Percentiles rank a stretch among this genome's conserved stretches.
These are phyloP conservation scores for Phycodurus eques DNA, from an alignment of 2,113 vertebrate genomes.

Conservation along the genomic window DNA sequence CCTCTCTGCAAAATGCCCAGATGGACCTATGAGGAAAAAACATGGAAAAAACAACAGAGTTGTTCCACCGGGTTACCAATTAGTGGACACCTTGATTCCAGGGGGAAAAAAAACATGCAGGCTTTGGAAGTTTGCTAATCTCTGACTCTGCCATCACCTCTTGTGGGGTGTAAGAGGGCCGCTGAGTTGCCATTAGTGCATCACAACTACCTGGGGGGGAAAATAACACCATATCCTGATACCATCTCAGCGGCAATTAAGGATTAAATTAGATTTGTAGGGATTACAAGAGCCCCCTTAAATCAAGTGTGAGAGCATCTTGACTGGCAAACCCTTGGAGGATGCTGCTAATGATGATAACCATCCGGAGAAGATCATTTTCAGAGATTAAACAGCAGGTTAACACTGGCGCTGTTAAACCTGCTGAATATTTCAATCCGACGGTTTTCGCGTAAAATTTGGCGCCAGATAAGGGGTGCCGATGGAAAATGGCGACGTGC, in stretches of 20 bases:
- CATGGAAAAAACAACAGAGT: constrained; percentile 52
- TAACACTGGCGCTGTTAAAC: not conserved
- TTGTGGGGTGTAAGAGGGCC: constrained; percentile 48
- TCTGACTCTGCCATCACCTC: constrained; percentile 53
- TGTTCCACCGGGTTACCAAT: constrained; percentile 72
- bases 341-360: constrained; percentile 70
- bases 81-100: constrained; percentile 71
- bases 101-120: constrained; percentile 46
- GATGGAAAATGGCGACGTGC: constrained; percentile 47
- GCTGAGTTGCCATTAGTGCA: constrained; percentile 8
- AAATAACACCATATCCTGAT: constrained; percentile 37
- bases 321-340: constrained; percentile 63
- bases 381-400: not conserved
- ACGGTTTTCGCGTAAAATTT: constrained; percentile 50
- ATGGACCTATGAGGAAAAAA: constrained; percentile 45
- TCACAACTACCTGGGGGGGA: constrained; percentile 5
- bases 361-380: not conserved
- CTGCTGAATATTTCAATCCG: constrained; percentile 30
- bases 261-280: constrained; percentile 65
- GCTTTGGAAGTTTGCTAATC: constrained; percentile 65
- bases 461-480: constrained; percentile 39
- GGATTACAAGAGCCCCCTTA: constrained; percentile 58
- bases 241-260: constrained; percentile 38
- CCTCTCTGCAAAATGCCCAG: constrained; percentile 61
- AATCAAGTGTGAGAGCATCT: constrained; percentile 52